Evolutionary conservation across 2,797 vertebrate species (phyloP), one percentile per base, ranked within the genome.

Genomic region (Echeneis naucrates): DNA sequence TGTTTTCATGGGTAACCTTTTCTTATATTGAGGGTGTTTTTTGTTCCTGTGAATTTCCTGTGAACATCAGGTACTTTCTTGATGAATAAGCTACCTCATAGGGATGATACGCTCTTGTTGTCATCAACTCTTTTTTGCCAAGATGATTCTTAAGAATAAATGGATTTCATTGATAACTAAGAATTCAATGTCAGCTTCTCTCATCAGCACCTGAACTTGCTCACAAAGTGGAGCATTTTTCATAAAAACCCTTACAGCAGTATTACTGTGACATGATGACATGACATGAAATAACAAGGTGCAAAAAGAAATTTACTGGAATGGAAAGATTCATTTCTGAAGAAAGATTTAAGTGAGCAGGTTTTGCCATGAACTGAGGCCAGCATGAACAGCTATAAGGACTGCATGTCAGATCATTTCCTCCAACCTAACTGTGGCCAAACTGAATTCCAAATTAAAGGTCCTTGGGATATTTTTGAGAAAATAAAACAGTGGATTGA

Each of bases 301-400:
- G 3, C 30, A 48, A 53, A 4, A 6, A 32, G 4, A 32, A 56
- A 10, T 42, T 32, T 8, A 19, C n/a, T 21, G n/a, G 55, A 30
- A 69, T 54, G 51, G 17, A 68, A 60, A 9, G 35, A 42, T 38
- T 8, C 6, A 23, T 38, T 37, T 70, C n/a, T 44, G 48, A 35
- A 35, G 30, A 5, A 24, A 21, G n/a, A 58, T 16, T 68, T 6
- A 60, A 13, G 21, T 61, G 10, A 68, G 54, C 54, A 78, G 62
- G 48, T 75, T 64, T 72, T 30, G 37, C 26, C 45, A 21, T 54
- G 44, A 56, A 17, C 13, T 54, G 9, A 44, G n/a, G n/a, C n/a
- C n/a, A n/a, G n/a, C n/a, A n/a, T n/a, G 7, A 37, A 42, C 16
- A 42, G 38, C 38, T 42, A 17, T 42, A 17, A 17, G 40, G 38